phyloP scores from a whole-genome alignment of 2,797 vertebrate genomes.

The Garrulus glandarius region DNA sequence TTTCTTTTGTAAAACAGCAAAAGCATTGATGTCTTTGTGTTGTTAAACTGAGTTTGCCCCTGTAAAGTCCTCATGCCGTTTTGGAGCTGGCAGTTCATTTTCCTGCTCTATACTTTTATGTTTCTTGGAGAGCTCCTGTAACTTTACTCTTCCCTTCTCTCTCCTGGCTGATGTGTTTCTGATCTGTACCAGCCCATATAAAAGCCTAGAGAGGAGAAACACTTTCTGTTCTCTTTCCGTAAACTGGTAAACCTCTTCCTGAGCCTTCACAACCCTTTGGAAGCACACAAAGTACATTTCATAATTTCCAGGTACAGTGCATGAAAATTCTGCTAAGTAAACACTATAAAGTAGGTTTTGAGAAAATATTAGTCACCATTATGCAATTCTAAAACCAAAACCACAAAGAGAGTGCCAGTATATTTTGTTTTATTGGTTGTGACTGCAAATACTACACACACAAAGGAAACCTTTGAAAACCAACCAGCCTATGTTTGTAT shows the following conservation, averaged over 20 bases:
- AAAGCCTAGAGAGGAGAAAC: constrained; percentile 24
- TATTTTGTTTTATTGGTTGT: constrained; percentile 64
- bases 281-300: constrained; percentile 54
- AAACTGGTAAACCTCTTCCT: constrained; percentile 42
- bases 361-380: constrained; percentile 57
- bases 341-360: constrained; percentile 54
- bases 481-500: not conserved
- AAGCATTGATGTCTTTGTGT: not conserved
- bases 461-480: constrained; percentile 66
- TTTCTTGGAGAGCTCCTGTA: not conserved
- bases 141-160: not conserved
- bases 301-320: constrained; percentile 54
- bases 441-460: constrained; percentile 41
- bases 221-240: not conserved
- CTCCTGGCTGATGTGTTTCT: not conserved
- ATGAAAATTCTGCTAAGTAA: constrained; percentile 60
- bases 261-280: constrained; percentile 5
- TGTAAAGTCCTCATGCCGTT: not conserved
- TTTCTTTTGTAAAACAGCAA: not conserved
- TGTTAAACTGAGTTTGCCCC: not conserved
- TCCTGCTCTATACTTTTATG: accelerated
- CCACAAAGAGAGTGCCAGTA: constrained; percentile 58
- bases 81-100: not conserved
- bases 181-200: not conserved
- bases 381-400: constrained; percentile 52